Conservation (phyloP, 2,797 vertebrate species). For the Gymnopithys bicolor region DNA sequence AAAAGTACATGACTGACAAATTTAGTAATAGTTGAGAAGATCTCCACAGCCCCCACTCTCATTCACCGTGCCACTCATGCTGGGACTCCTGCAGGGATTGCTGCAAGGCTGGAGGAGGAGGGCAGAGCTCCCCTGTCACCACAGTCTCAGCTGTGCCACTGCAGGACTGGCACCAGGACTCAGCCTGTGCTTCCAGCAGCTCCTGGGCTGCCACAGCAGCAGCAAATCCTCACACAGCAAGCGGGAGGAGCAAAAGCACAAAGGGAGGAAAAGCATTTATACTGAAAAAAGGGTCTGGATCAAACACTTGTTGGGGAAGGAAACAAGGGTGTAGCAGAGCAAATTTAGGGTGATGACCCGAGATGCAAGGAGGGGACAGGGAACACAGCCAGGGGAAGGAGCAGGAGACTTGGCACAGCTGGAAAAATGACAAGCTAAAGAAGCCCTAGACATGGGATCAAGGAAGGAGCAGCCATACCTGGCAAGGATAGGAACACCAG, state of each 20-base stretch:
- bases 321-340: neutral
- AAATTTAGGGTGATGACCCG: neutral
- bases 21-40: neutral
- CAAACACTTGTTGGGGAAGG: neutral
- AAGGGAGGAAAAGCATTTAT: neutral
- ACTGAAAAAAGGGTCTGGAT: neutral
- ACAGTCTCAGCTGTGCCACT: neutral
- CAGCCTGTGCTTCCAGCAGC: neutral
- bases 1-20: neutral
- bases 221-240: neutral
- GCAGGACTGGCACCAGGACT: neutral
- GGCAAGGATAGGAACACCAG: neutral
- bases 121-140: neutral
- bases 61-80: neutral
- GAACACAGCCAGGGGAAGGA: neutral
- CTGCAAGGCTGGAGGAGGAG: neutral
- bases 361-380: neutral
- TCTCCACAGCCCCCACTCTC: neutral
- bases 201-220: neutral
- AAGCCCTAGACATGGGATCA: accelerated
- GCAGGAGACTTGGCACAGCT: neutral
- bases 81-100: neutral
- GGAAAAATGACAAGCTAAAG: neutral
- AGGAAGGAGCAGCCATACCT: neutral
- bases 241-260: neutral